Conservation (phyloP, 2,888 invertebrate species). For the Apodemia zela region DNA sequence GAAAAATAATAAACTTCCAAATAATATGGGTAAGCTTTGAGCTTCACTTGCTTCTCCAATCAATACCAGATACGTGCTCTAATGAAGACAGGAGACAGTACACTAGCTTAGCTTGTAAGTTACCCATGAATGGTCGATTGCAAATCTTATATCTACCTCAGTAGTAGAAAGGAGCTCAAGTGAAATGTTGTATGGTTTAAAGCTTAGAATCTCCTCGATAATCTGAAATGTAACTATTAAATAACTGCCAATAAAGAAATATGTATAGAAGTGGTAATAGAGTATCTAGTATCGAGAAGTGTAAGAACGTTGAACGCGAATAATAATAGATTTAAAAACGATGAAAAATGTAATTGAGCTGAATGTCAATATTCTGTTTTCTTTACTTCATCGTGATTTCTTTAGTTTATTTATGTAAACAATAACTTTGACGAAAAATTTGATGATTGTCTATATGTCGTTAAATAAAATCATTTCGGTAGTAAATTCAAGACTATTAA, state of each 20-base stretch:
- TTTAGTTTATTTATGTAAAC: neutral
- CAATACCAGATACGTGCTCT: neutral
- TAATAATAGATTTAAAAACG: neutral
- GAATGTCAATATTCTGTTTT: neutral
- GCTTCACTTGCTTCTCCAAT: neutral
- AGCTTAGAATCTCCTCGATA: neutral
- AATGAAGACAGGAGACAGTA: neutral
- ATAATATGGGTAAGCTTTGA: neutral
- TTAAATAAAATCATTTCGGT: too few species aligned
- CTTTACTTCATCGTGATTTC: neutral
- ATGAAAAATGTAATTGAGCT: neutral
- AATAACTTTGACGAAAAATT: neutral
- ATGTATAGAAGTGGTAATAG: too few species aligned
- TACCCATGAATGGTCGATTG: constrained; percentile 38
- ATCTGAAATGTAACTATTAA: neutral
- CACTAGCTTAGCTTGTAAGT: neutral
- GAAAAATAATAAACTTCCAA: neutral
- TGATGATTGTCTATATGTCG: too few species aligned
- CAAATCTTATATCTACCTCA: constrained; percentile 33
- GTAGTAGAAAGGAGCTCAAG: neutral
- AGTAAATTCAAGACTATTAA: too few species aligned
- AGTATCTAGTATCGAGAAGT: neutral
- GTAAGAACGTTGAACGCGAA: neutral
- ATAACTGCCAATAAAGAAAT: too few species aligned
- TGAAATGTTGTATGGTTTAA: neutral